phyloP scores from a whole-genome alignment of 2,113 vertebrate genomes.

The Cyphomyrus plagiostoma region DNA sequence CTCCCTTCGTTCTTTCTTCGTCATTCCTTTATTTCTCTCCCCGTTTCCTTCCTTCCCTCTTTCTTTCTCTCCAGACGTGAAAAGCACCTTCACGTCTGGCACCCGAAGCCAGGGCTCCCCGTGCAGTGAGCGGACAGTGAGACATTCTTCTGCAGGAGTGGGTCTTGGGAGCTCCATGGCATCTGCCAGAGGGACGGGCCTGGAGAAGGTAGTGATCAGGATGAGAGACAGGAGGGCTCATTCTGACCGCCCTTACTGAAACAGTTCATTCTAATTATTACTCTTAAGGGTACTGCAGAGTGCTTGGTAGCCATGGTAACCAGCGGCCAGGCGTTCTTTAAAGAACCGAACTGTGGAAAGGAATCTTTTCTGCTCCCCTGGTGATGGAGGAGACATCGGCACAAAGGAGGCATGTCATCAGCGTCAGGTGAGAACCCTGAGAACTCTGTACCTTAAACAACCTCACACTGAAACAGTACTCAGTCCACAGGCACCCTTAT shows the following conservation, averaged over 20 bases:
- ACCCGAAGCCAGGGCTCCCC: not conserved
- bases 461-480: not conserved
- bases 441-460: not conserved
- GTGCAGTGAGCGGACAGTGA: not conserved
- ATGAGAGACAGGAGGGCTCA: not conserved
- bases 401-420: not conserved
- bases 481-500: not conserved
- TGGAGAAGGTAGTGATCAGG: not conserved
- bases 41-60: not conserved
- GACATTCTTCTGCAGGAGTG: not conserved
- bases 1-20: not conserved
- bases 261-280: not conserved
- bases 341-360: not conserved
- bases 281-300: not conserved
- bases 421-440: not conserved
- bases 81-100: not conserved
- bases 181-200: not conserved
- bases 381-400: not conserved
- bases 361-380: not conserved
- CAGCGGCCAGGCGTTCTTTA: not conserved
- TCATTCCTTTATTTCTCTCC: no score
- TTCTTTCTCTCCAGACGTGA: not conserved
- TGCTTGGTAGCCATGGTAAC: constrained; percentile 18
- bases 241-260: not conserved
- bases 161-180: not conserved